phyloP scores from a whole-genome alignment of 2,888 invertebrate species.

The Epirrhoe tristata region DNA sequence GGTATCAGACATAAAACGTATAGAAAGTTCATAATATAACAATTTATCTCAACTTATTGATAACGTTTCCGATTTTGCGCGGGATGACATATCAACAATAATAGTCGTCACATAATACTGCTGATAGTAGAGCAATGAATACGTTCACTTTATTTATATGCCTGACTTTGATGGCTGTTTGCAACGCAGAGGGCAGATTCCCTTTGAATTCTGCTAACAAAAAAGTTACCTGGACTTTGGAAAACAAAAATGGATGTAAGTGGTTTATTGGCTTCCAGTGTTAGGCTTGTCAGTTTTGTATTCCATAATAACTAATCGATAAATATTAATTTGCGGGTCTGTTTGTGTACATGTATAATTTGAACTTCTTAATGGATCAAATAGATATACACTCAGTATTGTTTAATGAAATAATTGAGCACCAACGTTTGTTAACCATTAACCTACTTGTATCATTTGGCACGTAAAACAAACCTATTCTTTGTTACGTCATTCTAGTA shows the following conservation, averaged over 20 bases:
- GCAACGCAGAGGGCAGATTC: constrained; percentile 37
- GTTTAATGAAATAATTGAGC: neutral
- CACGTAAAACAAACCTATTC: neutral
- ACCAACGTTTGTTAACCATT: constrained; percentile 12
- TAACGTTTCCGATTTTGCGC: constrained; percentile 1
- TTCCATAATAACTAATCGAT: neutral
- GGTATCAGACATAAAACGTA: neutral
- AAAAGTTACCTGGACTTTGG: constrained; percentile 61
- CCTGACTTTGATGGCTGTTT: constrained; percentile 34
- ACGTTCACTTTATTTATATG: constrained; percentile 41
- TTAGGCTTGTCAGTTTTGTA: neutral
- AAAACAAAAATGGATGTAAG: constrained; percentile 76
- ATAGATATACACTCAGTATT: neutral
- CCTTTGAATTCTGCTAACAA: constrained; percentile 31
- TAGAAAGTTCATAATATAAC: neutral
- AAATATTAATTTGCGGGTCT: neutral
- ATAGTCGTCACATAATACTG: constrained; percentile 21
- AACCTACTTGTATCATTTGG: constrained; percentile 4
- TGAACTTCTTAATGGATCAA: neutral
- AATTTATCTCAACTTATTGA: constrained; percentile 13
- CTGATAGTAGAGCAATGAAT: constrained; percentile 40
- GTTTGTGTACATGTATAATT: neutral
- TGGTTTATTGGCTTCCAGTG: constrained; percentile 36
- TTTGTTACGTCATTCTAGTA: neutral
- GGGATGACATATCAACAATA: constrained; percentile 19